phyloP scores from a whole-genome alignment of 2,113 vertebrate species.

The Vulpes vulpes region DNA sequence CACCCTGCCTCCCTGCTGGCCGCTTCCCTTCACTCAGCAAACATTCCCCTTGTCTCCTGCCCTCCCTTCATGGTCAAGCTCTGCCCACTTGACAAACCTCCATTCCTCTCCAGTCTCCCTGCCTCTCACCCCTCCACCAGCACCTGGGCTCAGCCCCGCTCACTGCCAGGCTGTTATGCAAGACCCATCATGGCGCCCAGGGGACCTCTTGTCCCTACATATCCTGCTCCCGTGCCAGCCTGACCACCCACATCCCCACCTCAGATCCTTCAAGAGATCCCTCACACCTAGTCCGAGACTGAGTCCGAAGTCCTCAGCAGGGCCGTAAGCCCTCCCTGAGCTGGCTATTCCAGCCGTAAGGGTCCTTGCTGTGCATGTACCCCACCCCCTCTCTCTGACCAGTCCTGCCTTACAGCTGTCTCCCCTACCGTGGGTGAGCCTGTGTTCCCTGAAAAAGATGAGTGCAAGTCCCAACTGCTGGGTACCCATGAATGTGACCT shows the following conservation, averaged over 20 bases:
- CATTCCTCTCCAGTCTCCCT: not conserved
- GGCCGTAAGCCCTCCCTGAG: not conserved
- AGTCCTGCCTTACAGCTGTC: rapidly evolving
- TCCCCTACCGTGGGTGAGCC: not conserved
- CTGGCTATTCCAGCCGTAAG: not conserved
- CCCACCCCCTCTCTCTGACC: not conserved
- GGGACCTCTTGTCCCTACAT: not conserved
- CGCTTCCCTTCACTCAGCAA: not conserved
- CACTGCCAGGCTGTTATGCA: rapidly evolving
- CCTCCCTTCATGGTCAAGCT: no score
- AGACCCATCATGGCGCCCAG: not conserved
- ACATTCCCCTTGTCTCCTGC: not conserved
- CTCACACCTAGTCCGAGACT: not conserved
- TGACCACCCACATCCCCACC: not conserved
- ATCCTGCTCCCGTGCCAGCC: not conserved
- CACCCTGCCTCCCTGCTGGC: not conserved
- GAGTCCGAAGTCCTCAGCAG: not conserved
- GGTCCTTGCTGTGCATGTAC: no score
- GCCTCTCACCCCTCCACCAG: not conserved
- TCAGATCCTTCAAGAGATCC: no score
- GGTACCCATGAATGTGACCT: not conserved
- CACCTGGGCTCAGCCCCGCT: not conserved
- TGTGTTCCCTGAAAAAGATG: not conserved
- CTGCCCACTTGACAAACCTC: not conserved
- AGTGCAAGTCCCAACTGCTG: not conserved